Evolutionary conservation across 1,140 invertebrate species (phyloP), one percentile per base, ranked within the genome.

Genomic region (Bombus soroeensis): DNA sequence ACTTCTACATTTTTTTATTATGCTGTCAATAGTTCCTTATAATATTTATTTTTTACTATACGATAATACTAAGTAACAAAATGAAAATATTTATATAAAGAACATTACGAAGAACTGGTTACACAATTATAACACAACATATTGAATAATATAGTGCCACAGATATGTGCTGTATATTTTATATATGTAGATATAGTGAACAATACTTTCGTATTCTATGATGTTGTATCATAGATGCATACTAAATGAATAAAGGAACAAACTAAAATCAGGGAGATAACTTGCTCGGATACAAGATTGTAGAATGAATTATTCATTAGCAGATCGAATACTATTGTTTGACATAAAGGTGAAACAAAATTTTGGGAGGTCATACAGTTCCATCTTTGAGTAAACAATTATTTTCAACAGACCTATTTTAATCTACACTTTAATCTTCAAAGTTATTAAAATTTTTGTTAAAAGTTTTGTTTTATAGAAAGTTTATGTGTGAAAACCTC

Each of bases 301-400:
- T 70, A 18, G 28, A 53, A 86, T 90, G 81, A 90, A 90, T 90
- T 83, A 88, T 90, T 88, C 81, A 90, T 81, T 53, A 59, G 25
- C 59, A 83, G 71, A 62, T 64, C 59, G 64, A 82, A 84, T 76
- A 76, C 41, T 41, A 85, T 85, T 73, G 32, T 85, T 66, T 15
- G 1, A 80, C 53, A 79, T 62, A 47, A 47, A 41, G 13, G 53
- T 53, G 22, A 47, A 53, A 53, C 53, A 66, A 73, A 78, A 80
- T 81, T 74, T 85, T 64, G 2, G 22, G 34, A 32, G 22, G 37
- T 10, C n/a, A 13, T 8, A 22, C 2, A 37, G 47, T 83, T 75
- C 9, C 28, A 83, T 22, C 37, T 32, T 3, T 32, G 18, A 76
- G 68, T 68, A 77, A 41, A 70, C 73, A 13, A 18, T 22, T 43